phyloP scores from a whole-genome alignment of 1,140 invertebrate species.

The Saxidomus purpurata region DNA sequence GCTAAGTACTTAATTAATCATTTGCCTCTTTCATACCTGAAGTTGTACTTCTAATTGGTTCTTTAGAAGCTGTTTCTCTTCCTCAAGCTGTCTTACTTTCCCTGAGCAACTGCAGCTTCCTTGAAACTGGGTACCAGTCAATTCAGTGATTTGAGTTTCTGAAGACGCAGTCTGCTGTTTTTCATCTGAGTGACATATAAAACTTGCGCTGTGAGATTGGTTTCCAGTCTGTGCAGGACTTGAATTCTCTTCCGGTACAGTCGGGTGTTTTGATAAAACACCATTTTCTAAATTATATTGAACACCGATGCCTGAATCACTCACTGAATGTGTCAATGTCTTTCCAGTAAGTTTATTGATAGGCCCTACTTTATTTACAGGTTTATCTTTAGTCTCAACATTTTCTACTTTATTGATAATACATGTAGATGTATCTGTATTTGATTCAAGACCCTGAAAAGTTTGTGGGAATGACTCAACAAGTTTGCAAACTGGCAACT shows the following conservation, averaged over 20 bases:
- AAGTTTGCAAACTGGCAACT: background rate
- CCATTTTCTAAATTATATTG: slow-evolving; percentile 21
- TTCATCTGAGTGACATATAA: background rate
- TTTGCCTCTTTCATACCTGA: slow-evolving; percentile 76
- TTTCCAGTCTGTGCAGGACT: background rate
- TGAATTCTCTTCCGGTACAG: background rate
- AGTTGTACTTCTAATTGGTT: slow-evolving; percentile 81
- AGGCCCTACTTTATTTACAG: slow-evolving; percentile 62
- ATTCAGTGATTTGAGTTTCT: background rate
- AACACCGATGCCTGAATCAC: slow-evolving; percentile 49
- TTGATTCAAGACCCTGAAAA: background rate
- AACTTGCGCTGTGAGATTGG: background rate
- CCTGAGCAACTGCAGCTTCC: slow-evolving; percentile 42
- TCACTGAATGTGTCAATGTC: slow-evolving; percentile 37
- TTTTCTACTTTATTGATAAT: background rate
- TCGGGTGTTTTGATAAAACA: background rate
- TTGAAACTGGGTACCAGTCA: background rate
- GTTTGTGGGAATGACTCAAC: slow-evolving; percentile 4
- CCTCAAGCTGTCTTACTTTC: slow-evolving; percentile 65
- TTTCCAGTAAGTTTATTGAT: slow-evolving; percentile 33
- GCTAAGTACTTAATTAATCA: no score
- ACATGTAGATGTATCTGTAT: no score
- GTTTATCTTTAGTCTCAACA: slow-evolving; percentile 51
- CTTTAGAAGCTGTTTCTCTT: slow-evolving; percentile 73
- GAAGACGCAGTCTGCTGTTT: background rate